A percentile compares a stretch with the other conserved stretches of the same genome.
phyloP scores from a whole-genome alignment of 2,797 vertebrate species.

The Calcarius lapponicus region DNA sequence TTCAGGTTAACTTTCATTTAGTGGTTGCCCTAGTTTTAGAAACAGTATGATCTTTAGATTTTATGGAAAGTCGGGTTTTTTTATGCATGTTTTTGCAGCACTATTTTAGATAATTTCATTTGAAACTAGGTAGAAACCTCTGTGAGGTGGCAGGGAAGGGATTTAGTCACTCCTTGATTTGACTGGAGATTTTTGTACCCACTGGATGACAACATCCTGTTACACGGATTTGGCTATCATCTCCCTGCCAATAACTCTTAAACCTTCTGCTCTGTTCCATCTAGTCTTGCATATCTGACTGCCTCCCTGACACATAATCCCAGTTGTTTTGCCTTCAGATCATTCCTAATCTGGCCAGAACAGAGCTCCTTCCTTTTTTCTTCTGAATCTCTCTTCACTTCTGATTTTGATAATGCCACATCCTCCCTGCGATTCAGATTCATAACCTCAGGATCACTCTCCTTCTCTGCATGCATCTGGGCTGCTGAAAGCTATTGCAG shows the following conservation, averaged over 20 bases:
- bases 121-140: neutral
- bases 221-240: slow-evolving; percentile 44
- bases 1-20: slow-evolving; percentile 74
- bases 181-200: slow-evolving; percentile 31
- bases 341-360: slow-evolving; percentile 57
- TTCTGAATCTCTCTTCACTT: slow-evolving; percentile 13
- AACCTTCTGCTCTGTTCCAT: slow-evolving; percentile 18
- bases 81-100: slow-evolving; percentile 52
- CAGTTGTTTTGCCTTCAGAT: slow-evolving; percentile 58
- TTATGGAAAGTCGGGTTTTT: slow-evolving; percentile 56
- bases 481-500: neutral
- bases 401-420: slow-evolving; percentile 20
- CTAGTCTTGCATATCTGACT: slow-evolving; percentile 54
- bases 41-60: slow-evolving; percentile 69
- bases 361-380: slow-evolving; percentile 46
- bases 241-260: slow-evolving; percentile 60
- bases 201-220: slow-evolving; percentile 44
- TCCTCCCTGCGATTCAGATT: slow-evolving; percentile 10
- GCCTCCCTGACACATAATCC: slow-evolving; percentile 45
- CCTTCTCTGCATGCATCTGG: neutral
- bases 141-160: slow-evolving; percentile 4
- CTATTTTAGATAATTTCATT: slow-evolving; percentile 54
- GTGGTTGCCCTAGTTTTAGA: slow-evolving; percentile 70
- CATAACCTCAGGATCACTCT: neutral
- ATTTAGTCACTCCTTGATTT: slow-evolving; percentile 60